Evolutionary conservation across 2,797 vertebrate species (phyloP), one percentile per base, ranked within the genome.

Genomic region (Tapera naevia): DNA sequence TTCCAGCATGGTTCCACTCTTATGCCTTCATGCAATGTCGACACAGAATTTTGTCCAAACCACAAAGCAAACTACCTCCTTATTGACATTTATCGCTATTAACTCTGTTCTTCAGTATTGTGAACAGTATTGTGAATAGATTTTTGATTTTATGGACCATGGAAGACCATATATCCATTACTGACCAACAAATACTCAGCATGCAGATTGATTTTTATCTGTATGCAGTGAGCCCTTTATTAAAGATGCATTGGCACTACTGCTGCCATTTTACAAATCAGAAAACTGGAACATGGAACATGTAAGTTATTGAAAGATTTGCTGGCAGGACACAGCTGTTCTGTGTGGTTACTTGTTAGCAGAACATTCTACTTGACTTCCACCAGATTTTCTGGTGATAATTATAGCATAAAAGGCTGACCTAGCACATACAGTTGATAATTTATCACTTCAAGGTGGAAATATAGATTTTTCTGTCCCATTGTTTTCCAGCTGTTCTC

Each of bases 321-420:
- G 15, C 46, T 70, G 22, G 45, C 48, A 46, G 48, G 32, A 86
- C 72, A 66, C 70, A 91, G 80, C 51, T 93, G 73, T 81, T 89
- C 56, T 62, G 11, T 79, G 10, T 82, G 80, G 73, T 67, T 86
- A 70, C 43, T 50, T 82, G 66, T 93, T 90, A 93, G 80, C 28
- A 76, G 64, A 86, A 45, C 21, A 14, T 33, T n/a, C 43, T 86
- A 23, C 64, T 86, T 76, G 51, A 66, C 53, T 94, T 93, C 53
- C 54, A 76, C 85, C 51, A 80, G 73, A 67, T 81, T 91, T 95
- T 84, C 66, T 88, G 53, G 45, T 85, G 73, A 85, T 91, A 88
- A 89, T 91, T 88, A 41, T 13, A 67, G 56, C 41, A 32, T 86
- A 58, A 81, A 93, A 73, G 41, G 24, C 74, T 96, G 88, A 84